phyloP scores from a whole-genome alignment of 2,113 vertebrate genomes.

The Syngnathus floridae region DNA sequence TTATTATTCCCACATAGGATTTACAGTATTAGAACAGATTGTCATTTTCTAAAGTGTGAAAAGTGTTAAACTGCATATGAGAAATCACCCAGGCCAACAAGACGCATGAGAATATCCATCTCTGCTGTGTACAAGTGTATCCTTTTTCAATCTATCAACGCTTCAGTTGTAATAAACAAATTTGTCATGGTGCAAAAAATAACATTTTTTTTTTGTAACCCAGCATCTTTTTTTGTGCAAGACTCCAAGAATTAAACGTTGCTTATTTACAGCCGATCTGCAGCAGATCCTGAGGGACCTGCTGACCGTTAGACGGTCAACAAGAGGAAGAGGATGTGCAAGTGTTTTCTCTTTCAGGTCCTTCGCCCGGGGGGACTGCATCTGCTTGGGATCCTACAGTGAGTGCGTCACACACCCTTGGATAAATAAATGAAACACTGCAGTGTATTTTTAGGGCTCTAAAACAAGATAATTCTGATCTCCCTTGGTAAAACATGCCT shows the following conservation, averaged over 20 bases:
- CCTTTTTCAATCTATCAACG: background rate
- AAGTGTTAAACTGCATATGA: constrained; percentile 20
- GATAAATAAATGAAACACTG: constrained; percentile 42
- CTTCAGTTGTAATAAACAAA: background rate
- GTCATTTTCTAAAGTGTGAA: constrained; percentile 8
- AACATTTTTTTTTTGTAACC: background rate
- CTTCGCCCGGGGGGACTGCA: constrained; percentile 25
- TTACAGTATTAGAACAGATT: constrained; percentile 5
- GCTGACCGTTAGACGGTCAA: constrained; percentile 10
- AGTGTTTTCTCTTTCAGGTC: constrained; percentile 20
- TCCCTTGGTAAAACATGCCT: constrained; percentile 12
- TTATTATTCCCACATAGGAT: constrained; percentile 7
- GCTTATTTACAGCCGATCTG: constrained; percentile 12
- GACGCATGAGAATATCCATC: background rate
- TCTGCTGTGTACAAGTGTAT: background rate
- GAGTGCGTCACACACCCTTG: constrained; percentile 25
- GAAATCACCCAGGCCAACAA: constrained; percentile 15
- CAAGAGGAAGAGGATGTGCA: constrained; percentile 17
- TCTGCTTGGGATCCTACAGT: constrained; percentile 18
- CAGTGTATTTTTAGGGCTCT: constrained; percentile 32
- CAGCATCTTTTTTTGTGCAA: background rate
- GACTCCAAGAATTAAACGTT: background rate
- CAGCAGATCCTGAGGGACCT: constrained; percentile 7
- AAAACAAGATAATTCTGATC: constrained; percentile 13
- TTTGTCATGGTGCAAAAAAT: background rate